Evolutionary conservation across 2,888 invertebrate genomes (phyloP).

Genomic region (Hyalella azteca): DNA sequence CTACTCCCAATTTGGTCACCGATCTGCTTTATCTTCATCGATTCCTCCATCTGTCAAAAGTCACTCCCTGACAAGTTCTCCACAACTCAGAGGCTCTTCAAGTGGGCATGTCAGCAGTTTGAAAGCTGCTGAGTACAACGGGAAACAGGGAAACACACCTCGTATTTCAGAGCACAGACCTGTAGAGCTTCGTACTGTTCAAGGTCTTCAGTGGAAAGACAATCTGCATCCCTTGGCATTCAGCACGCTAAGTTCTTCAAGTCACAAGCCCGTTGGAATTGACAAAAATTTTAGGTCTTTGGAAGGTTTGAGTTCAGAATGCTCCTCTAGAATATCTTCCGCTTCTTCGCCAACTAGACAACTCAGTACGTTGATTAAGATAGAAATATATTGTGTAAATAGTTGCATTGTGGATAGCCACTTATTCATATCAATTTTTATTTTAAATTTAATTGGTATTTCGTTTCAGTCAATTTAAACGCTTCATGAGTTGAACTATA

Average conservation of each 20-base stretch:
- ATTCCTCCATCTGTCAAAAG: background rate
- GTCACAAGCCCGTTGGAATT: conserved; percentile 13
- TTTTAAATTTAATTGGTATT: too few relatives aligned
- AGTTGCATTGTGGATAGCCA: too few relatives aligned
- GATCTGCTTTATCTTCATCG: background rate
- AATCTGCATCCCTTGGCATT: conserved; percentile 17
- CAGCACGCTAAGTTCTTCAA: conserved; percentile 11
- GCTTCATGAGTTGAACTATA: too few relatives aligned
- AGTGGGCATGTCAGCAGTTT: background rate
- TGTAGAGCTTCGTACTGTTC: background rate
- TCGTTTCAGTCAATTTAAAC: too few relatives aligned
- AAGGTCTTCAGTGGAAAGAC: conserved; percentile 21
- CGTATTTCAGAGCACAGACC: background rate
- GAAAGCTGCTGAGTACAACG: background rate
- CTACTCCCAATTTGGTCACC: background rate
- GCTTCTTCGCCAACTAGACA: background rate
- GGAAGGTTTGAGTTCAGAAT: background rate
- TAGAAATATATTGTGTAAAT: too few relatives aligned
- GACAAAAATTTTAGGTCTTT: conserved; percentile 11
- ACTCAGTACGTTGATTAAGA: background rate
- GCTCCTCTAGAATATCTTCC: background rate
- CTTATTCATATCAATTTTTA: too few relatives aligned
- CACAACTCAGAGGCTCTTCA: background rate
- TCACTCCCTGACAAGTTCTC: background rate
- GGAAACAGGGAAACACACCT: background rate